Percentiles rank a stretch among this genome's conserved stretches.
phyloP scores from a whole-genome alignment of 2,888 invertebrate genomes.

The Patella ulyssiponensis region DNA sequence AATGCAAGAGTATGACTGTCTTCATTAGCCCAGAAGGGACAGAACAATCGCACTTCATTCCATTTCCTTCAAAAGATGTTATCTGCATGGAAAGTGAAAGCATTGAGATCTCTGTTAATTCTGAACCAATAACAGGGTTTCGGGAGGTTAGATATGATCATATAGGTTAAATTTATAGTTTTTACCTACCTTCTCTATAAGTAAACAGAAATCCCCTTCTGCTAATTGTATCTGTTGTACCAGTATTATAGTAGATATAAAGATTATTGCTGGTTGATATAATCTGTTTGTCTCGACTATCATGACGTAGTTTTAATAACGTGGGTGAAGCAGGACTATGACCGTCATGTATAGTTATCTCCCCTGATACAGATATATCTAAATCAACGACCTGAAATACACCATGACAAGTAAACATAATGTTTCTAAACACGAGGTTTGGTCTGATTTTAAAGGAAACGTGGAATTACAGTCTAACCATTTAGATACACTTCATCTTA shows the following conservation, averaged over 20 bases:
- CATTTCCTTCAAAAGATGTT: too few relatives aligned
- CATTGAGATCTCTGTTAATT: too few relatives aligned
- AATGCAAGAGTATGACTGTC: too few relatives aligned
- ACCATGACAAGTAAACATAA: neutral
- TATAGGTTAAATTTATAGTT: neutral
- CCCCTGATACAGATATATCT: constrained; percentile 77
- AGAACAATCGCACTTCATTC: too few relatives aligned
- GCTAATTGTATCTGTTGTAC: constrained; percentile 79
- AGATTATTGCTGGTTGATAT: constrained; percentile 90
- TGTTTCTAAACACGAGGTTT: too few relatives aligned
- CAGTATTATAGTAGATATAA: constrained; percentile 92
- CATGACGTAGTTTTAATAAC: constrained; percentile 81
- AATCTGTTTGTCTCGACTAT: constrained; percentile 80
- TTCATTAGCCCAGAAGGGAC: neutral
- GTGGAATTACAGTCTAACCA: too few relatives aligned
- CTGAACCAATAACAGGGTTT: too few relatives aligned
- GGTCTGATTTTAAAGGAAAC: too few relatives aligned
- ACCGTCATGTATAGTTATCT: constrained; percentile 91
- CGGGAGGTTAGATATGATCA: too few relatives aligned
- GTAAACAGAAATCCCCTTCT: constrained; percentile 89
- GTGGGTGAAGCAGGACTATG: constrained; percentile 87
- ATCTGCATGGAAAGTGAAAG: too few relatives aligned
- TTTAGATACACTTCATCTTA: too few relatives aligned
- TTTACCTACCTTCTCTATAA: constrained; percentile 79
- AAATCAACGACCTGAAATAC: constrained; percentile 67